phyloP scores from a whole-genome alignment of 2,888 invertebrate genomes.

The Cerceris ruficornis region DNA sequence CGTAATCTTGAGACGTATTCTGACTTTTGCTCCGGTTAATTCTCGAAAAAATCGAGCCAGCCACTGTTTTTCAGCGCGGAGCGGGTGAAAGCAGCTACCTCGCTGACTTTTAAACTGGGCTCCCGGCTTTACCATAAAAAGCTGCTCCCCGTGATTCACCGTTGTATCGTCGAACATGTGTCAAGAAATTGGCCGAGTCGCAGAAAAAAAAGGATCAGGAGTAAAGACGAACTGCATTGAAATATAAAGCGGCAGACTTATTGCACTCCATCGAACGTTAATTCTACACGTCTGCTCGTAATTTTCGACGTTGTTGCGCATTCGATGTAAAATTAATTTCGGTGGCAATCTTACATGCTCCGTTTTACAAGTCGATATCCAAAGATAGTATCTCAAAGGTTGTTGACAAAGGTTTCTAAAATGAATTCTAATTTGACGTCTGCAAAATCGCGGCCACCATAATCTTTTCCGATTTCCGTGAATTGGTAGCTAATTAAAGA shows the following conservation, averaged over 20 bases:
- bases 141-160: constrained; percentile 55
- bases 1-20: constrained; percentile 55
- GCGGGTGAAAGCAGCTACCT: constrained; percentile 60
- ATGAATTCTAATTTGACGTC: too few species aligned
- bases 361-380: too few species aligned
- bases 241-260: constrained; percentile 10
- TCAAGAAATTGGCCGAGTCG: constrained; percentile 62
- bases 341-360: too few species aligned
- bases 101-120: constrained; percentile 69
- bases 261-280: background rate
- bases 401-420: too few species aligned
- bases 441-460: too few species aligned
- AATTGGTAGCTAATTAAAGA: too few species aligned
- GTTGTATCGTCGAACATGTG: constrained; percentile 60
- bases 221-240: constrained; percentile 24
- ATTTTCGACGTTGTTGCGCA: too few species aligned
- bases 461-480: too few species aligned
- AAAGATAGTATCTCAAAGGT: too few species aligned
- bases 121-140: constrained; percentile 62
- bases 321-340: too few species aligned
- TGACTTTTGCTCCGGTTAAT: constrained; percentile 62
- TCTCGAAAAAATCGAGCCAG: constrained; percentile 67
- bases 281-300: background rate
- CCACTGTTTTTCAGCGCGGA: constrained; percentile 64
- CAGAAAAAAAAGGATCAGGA: constrained; percentile 36